Evolutionary conservation across 1,140 invertebrate species (phyloP), one percentile per base, ranked within the genome.

Genomic region (Eueides isabella): DNA sequence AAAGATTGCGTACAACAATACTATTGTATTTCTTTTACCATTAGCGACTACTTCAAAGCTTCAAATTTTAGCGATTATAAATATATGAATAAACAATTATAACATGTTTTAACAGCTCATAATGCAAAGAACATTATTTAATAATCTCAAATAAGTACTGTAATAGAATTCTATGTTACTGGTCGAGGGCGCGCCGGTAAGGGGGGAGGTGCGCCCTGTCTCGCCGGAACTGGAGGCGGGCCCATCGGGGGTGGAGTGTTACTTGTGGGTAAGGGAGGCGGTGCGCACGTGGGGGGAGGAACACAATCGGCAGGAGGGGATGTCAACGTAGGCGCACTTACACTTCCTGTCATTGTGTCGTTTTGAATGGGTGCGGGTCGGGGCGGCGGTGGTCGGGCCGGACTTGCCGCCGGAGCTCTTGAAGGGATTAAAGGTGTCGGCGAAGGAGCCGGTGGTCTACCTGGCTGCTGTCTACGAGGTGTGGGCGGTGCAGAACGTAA

Each of bases 181-280:
- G 91, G 91, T 71, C 91, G 82, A 5, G 94, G 94, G 76, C 96
- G 93, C 38, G 96, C 95, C n/a, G 96, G 96, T 83, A 97, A 93
- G 1, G 96, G 96, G 67, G 96, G 96, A 30, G 95, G 95, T 71
- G 94, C 95, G 48, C 94, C 94, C 79, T 87, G 92, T 11, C 87
- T 93, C 66, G 93, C 94, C 69, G 94, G 95, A 2, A 94, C 94
- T 16, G 95, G 94, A 35, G 95, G 94, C 5, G 94, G 94, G 9
- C 94, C 95, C 33, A 93, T 90, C 31, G 92, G 87, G 38, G 94
- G 92, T 31, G 94, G 93, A 4, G 87, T 85, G 61, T 74, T 85
- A 72, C 94, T 94, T 82, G 76, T 93, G 4, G 96, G 96, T n/a
- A 95, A 94, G 4, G 96, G 96, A 1, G 96, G 96, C 16, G 96